Evolutionary conservation across 2,113 vertebrate genomes (phyloP), one percentile per base, ranked within the genome.

Genomic region (Scomber scombrus): DNA sequence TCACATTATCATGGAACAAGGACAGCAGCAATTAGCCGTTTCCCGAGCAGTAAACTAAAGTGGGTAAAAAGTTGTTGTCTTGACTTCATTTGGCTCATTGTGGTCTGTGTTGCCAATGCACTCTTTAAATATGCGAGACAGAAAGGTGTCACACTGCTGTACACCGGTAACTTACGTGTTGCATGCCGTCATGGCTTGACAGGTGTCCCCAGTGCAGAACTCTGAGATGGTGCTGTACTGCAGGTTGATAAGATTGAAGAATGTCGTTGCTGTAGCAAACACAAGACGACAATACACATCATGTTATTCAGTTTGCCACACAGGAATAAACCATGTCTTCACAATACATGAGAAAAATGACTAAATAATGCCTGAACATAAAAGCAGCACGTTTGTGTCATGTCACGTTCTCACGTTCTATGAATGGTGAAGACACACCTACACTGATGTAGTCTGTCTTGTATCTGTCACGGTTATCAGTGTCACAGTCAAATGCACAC

Each of bases 151-250:
- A 21, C 45, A 10, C 4, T 18, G 6, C 11, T 51, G 18, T 47
- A 7, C 64, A 43, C n/a, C n/a, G n/a, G n/a, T 57, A 34, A 97
- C 98, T 98, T 95, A 99, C 98, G 97, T 99, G 94, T 95, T 98
- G 94, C 96, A 98, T 81, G 97, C 98, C 0, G 97, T 96, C 98
- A 99, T 99, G 71, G 97, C 96, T 95, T 97, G 98, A 94, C 98
- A 99, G 0, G 96, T 97, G 83, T 99, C 98, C 66, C 96, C 98
- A 10, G 98, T 99, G 96, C 98, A 99, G 94, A 99, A 99, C 90
- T 99, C 98, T 18, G 98, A 99, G 95, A 99, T 97, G 92, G 98
- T 99, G 95, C 98, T 99, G 91, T 99, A 99, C 93, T 99, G 98
- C 88, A 99, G 96, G 95, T 99, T 99, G 92, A 99, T 97, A 82